phyloP scores from a whole-genome alignment of 2,888 invertebrate species.

The Lithophane leautieri region DNA sequence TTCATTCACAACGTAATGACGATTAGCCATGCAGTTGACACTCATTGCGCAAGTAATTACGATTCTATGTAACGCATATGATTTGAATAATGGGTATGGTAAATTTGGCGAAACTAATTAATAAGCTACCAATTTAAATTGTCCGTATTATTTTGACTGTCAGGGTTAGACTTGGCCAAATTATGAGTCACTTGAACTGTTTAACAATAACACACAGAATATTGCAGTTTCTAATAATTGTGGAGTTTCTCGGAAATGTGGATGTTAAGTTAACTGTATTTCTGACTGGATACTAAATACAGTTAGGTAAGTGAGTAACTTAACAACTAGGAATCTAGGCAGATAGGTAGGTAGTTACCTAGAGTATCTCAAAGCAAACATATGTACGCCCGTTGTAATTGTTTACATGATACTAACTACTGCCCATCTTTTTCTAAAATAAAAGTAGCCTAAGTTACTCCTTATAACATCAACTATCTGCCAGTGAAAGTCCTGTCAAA shows the following conservation, averaged over 20 bases:
- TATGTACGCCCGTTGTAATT: too few relatives aligned
- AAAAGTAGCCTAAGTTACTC: too few relatives aligned
- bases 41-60: slow-evolving; percentile 55
- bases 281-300: slow-evolving; percentile 17
- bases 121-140: too few relatives aligned
- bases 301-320: slow-evolving; percentile 14
- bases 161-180: too few relatives aligned
- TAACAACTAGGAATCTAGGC: not conserved
- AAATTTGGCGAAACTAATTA: not conserved
- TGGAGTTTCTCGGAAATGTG: slow-evolving; percentile 1
- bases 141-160: too few relatives aligned
- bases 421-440: too few relatives aligned
- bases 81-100: slow-evolving; percentile 47
- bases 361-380: too few relatives aligned
- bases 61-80: slow-evolving; percentile 39
- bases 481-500: too few relatives aligned
- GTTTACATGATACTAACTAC: too few relatives aligned
- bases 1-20: slow-evolving; percentile 56
- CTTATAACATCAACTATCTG: too few relatives aligned
- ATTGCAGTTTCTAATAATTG: not conserved
- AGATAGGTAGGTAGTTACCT: too few relatives aligned
- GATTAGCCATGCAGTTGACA: slow-evolving; percentile 50
- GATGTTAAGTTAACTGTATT: slow-evolving; percentile 23
- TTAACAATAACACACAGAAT: not conserved
- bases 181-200: not conserved